Percentiles rank a stretch among this genome's conserved stretches.
Evolutionary conservation across 2,888 invertebrate species (phyloP).

Genomic region (Caenorhabditis uteleia): DNA sequence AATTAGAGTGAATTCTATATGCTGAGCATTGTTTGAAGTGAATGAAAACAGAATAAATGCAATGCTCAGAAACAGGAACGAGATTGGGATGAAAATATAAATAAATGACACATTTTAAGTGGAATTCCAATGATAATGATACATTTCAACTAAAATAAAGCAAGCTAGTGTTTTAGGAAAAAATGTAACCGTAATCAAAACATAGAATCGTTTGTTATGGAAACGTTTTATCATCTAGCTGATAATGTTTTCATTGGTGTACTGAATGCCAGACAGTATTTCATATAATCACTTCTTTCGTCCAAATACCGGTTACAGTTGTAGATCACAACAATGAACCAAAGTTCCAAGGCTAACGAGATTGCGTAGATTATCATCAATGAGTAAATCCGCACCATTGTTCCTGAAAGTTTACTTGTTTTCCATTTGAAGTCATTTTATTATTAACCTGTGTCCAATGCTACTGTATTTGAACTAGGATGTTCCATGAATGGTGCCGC

Average conservation of each 20-base stretch:
- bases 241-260: constrained; percentile 68
- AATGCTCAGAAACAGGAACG: too few relatives aligned
- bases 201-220: too few relatives aligned
- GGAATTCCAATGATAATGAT: constrained; percentile 19
- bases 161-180: not conserved
- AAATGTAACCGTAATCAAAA: too few relatives aligned
- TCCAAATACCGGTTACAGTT: constrained; percentile 65
- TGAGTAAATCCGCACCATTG: constrained; percentile 60
- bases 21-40: too few relatives aligned
- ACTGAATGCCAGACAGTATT: constrained; percentile 67
- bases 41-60: too few relatives aligned
- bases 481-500: constrained; percentile 66
- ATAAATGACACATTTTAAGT: too few relatives aligned
- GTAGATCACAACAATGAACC: constrained; percentile 65
- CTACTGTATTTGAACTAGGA: constrained; percentile 63
- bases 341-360: constrained; percentile 60
- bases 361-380: constrained; percentile 57
- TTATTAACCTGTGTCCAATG: constrained; percentile 49
- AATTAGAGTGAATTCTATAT: too few relatives aligned
- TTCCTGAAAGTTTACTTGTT: constrained; percentile 30
- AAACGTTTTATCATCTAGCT: constrained; percentile 20
- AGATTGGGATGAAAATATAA: too few relatives aligned
- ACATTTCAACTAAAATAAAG: too few relatives aligned
- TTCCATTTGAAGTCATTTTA: not conserved
- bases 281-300: constrained; percentile 66